Conservation (phyloP, 1,140 invertebrate genomes). For the Lineus longissimus region DNA sequence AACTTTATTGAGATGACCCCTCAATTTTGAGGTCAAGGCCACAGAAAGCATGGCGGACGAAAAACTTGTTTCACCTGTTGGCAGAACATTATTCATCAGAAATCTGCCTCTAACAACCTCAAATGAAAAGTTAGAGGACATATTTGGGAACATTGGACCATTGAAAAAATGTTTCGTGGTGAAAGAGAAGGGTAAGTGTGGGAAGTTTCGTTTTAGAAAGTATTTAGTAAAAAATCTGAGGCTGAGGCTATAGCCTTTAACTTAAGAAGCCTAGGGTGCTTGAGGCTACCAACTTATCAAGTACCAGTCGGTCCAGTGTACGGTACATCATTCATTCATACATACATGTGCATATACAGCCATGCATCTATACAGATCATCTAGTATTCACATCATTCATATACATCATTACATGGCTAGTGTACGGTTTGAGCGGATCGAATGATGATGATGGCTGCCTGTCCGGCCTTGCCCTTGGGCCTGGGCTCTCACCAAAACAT, state of each 20-base stretch:
- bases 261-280: no score
- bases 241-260: no score
- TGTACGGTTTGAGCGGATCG: background rate
- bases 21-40: no score
- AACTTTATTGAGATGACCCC: no score
- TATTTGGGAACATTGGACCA: slow-evolving; percentile 35
- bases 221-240: no score
- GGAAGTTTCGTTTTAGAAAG: background rate
- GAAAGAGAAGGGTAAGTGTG: slow-evolving; percentile 28
- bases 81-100: slow-evolving; percentile 35
- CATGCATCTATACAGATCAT: background rate
- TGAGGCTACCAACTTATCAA: no score
- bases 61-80: background rate
- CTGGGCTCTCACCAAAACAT: background rate
- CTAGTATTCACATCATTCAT: background rate
- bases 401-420: background rate
- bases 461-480: background rate
- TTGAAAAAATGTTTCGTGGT: slow-evolving; percentile 36
- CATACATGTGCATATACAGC: background rate
- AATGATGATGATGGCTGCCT: background rate
- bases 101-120: slow-evolving; percentile 31
- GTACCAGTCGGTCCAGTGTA: no score
- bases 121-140: slow-evolving; percentile 25
- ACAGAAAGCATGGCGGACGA: slow-evolving; percentile 5
- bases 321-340: no score